These are phyloP conservation scores for Eupithecia subumbrata DNA, from an alignment of 2,888 invertebrate genomes.

Conservation along the genomic window DNA sequence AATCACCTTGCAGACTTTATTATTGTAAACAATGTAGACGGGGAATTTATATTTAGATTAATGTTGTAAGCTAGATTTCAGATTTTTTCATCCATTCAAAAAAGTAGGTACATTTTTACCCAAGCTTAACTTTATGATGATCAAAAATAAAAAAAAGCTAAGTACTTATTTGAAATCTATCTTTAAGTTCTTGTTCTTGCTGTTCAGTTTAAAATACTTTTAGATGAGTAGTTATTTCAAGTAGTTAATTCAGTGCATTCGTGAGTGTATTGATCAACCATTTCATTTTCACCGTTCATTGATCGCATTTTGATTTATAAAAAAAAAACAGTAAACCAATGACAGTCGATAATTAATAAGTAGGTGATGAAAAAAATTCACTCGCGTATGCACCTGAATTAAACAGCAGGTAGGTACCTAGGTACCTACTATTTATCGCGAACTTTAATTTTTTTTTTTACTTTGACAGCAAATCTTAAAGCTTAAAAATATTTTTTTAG, in stretches of 20 bases:
- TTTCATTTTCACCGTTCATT: background rate
- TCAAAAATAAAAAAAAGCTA: no score
- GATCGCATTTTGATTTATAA: background rate
- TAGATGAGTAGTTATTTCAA: background rate
- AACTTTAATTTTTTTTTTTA: background rate
- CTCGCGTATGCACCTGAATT: background rate
- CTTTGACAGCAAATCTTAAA: background rate
- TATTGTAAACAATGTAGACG: constrained; percentile 20
- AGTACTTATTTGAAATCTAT: no score
- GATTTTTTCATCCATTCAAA: background rate
- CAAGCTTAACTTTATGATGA: background rate
- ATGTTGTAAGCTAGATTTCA: constrained; percentile 2
- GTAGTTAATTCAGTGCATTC: background rate
- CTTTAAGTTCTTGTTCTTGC: background rate
- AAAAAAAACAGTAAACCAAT: background rate
- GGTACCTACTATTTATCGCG: background rate
- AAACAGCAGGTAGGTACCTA: background rate
- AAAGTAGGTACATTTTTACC: background rate
- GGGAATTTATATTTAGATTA: constrained; percentile 33
- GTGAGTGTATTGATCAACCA: background rate
- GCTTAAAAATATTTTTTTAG: background rate
- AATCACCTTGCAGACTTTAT: constrained; percentile 18
- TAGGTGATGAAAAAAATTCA: no score
- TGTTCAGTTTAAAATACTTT: background rate
- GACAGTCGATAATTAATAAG: no score